Evolutionary conservation across 35 echinoderm and acorn worm species (phyloP).

Genomic region (Apostichopus parvimensis): DNA sequence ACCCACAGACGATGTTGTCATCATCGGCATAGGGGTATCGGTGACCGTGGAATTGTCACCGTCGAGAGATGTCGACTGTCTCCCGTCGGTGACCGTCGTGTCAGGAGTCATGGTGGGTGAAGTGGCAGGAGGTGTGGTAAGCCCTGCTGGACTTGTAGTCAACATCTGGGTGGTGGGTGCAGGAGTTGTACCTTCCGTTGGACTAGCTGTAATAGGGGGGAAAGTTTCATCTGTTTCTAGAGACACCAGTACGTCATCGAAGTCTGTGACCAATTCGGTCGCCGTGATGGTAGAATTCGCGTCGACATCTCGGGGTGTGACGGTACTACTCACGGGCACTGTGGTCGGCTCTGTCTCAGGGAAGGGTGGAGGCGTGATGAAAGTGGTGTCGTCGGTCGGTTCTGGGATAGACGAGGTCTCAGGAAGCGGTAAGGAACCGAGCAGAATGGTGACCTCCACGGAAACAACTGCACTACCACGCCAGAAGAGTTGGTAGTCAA

Average conservation of each 20-base stretch:
- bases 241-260: background rate
- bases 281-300: slow-evolving; percentile 7
- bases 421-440: slow-evolving; percentile 61
- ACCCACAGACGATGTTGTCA: background rate
- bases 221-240: slow-evolving; percentile 15
- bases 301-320: slow-evolving; percentile 9
- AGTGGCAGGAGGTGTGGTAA: background rate
- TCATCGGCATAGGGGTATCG: background rate
- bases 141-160: slow-evolving; percentile 43
- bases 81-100: background rate
- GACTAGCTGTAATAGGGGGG: background rate
- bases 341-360: background rate
- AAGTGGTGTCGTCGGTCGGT: slow-evolving; percentile 1
- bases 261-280: slow-evolving; percentile 39
- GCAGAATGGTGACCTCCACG: slow-evolving; percentile 51
- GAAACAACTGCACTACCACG: slow-evolving; percentile 60
- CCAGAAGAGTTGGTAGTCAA: slow-evolving; percentile 87
- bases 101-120: background rate
- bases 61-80: background rate
- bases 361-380: slow-evolving; percentile 44
- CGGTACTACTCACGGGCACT: background rate
- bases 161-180: slow-evolving; percentile 6
- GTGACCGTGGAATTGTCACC: background rate
- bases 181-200: slow-evolving; percentile 23
- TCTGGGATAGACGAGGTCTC: background rate